phyloP scores from a whole-genome alignment of 2,888 invertebrate species.

The Andrena praecox region DNA sequence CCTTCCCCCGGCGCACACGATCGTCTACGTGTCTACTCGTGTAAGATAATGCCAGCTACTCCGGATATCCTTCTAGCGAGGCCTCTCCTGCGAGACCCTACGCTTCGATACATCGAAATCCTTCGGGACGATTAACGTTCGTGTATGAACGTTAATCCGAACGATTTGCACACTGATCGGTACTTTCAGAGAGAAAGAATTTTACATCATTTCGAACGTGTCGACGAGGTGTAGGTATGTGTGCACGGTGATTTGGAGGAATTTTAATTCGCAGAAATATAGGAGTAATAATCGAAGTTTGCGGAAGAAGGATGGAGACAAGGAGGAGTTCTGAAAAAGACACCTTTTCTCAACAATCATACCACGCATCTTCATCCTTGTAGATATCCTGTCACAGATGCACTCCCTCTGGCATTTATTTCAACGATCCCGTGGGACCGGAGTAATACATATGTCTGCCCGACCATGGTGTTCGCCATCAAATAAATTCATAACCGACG shows the following conservation, averaged over 20 bases:
- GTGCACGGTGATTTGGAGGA: too few relatives aligned
- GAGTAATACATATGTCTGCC: constrained; percentile 10
- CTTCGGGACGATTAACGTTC: background rate
- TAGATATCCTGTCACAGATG: constrained; percentile 15
- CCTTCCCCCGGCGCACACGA: constrained; percentile 44
- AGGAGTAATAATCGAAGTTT: too few relatives aligned
- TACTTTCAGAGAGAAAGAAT: too few relatives aligned
- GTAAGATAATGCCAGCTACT: constrained; percentile 70
- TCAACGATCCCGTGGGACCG: background rate
- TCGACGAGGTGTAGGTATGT: too few relatives aligned
- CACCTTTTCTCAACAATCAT: background rate
- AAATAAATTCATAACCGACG: constrained; percentile 42
- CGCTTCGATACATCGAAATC: constrained; percentile 14
- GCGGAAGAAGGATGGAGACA: too few relatives aligned
- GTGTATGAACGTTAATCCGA: too few relatives aligned
- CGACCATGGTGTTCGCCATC: background rate
- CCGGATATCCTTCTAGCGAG: constrained; percentile 61
- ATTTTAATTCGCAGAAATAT: too few relatives aligned
- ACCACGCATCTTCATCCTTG: background rate
- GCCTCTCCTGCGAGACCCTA: constrained; percentile 31
- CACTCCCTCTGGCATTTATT: constrained; percentile 31
- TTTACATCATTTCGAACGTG: too few relatives aligned
- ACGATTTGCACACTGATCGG: too few relatives aligned
- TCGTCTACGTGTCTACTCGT: constrained; percentile 64
- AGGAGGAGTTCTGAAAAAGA: background rate